A percentile compares a stretch with the other conserved stretches of the same genome.
Evolutionary conservation across 2,113 vertebrate species (phyloP).

Genomic region (Phylloscopus trochiloides): DNA sequence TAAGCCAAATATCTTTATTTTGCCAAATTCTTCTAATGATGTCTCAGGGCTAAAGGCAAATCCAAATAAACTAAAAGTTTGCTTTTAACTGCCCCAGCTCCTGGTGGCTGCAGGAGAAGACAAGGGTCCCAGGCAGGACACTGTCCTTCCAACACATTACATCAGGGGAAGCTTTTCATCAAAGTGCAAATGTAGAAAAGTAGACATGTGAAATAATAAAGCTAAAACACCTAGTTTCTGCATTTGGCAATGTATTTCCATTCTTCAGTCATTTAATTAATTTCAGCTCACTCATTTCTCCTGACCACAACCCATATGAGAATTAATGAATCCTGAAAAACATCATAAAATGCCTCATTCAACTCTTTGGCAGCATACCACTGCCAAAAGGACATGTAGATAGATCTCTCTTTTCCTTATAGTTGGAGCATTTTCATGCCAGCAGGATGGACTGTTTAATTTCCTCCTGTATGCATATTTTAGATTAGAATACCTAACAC

Average conservation of each 20-base stretch:
- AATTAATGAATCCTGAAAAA: not conserved
- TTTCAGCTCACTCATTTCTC: not conserved
- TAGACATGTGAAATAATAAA: not conserved
- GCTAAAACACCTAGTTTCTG: not conserved
- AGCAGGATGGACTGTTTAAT: not conserved
- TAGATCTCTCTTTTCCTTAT: not conserved
- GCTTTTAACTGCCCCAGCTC: not conserved
- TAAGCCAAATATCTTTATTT: not conserved
- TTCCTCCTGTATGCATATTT: not conserved
- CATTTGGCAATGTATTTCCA: not conserved
- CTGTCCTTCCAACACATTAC: not conserved
- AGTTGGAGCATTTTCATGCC: not conserved
- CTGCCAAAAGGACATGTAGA: not conserved
- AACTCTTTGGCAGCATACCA: not conserved
- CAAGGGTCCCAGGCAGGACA: not conserved
- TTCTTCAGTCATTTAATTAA: not conserved
- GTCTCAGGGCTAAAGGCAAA: not conserved
- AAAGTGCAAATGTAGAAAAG: not conserved
- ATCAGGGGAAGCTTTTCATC: not conserved
- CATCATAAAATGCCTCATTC: not conserved
- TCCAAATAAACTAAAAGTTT: not conserved
- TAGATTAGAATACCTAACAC: not conserved
- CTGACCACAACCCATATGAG: not conserved
- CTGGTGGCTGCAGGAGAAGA: not conserved
- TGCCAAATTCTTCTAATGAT: not conserved